Evolutionary conservation across 2,113 vertebrate genomes (phyloP), one percentile per base, ranked within the genome.

Genomic region (Suncus etruscus): DNA sequence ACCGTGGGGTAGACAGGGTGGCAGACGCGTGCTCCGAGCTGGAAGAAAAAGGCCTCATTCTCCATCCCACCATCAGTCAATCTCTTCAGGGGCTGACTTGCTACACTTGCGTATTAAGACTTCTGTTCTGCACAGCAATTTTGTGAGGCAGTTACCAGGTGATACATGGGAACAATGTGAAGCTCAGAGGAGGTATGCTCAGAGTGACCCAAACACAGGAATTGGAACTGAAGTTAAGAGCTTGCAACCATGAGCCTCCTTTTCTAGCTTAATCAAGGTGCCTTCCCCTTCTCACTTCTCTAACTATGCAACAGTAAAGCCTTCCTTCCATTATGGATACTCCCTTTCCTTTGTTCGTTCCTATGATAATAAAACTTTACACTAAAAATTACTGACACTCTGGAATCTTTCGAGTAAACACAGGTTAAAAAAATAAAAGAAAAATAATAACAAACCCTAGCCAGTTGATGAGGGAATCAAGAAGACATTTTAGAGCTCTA

Each of bases 391-490:
- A 68, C 6, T 66, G n/a, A 75, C 50, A 80, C 29, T 66, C 76
- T 45, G 48, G 58, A 90, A 45, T 4, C 47, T 80, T 76, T 73
- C 11, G 66, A 61, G 8, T 27, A 61, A 87, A 63, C 14, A 39
- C 51, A 68, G 86, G 45, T 51, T 39, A 39, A 25, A 80, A 77
- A 77, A 69, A 48, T n/a, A 86, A 80, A 66, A 54, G n/a, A 9
- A 68, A 93, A 91, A 76, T 15, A 81, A 77, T 47, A 58, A 45
- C 80, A 88, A 85, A 18, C 32, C 84, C 76, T 31, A 69, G 29
- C 81, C 25, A 73, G 69, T 72, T 63, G 32, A 22, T 18, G 51
- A 39, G 39, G 69, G 7, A 68, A 22, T 2, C 4, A 2, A 7
- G 54, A 29, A 74, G 14, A 11, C 12, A 45, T 73, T 50, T 90